A percentile compares a stretch with the other conserved stretches of the same genome.
Conservation (phyloP, 2,113 vertebrate genomes). For the Sylvietta virens region DNA sequence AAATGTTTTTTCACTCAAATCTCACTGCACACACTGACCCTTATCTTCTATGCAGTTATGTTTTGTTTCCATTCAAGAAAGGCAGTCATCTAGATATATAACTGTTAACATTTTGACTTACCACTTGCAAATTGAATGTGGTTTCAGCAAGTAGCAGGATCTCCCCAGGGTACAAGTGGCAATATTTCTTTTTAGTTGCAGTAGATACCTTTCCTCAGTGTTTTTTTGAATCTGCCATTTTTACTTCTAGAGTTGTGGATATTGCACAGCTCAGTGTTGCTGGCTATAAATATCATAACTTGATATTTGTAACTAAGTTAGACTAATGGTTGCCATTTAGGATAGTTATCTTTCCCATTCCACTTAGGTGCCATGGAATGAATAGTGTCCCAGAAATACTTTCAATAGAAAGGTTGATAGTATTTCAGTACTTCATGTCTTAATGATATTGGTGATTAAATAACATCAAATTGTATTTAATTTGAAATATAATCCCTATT, state of each 20-base stretch:
- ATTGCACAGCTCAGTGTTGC: not conserved
- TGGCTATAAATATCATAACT: not conserved
- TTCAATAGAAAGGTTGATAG: not conserved
- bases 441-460: not conserved
- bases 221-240: not conserved
- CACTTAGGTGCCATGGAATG: not conserved
- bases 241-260: not conserved
- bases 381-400: not conserved
- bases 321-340: not conserved
- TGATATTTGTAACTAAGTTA: not conserved
- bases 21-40: not conserved
- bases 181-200: not conserved
- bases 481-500: slow-evolving; percentile 28
- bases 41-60: not conserved
- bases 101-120: not conserved
- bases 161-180: not conserved
- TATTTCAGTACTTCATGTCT: not conserved
- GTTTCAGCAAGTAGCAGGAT: not conserved
- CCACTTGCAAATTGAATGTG: not conserved
- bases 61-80: not conserved
- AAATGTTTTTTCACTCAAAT: not conserved
- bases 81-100: not conserved
- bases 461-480: slow-evolving; percentile 25
- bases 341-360: not conserved
- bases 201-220: not conserved